Evolutionary conservation across 2,888 invertebrate species (phyloP).

Genomic region (Rhyacophila evoluta): DNA sequence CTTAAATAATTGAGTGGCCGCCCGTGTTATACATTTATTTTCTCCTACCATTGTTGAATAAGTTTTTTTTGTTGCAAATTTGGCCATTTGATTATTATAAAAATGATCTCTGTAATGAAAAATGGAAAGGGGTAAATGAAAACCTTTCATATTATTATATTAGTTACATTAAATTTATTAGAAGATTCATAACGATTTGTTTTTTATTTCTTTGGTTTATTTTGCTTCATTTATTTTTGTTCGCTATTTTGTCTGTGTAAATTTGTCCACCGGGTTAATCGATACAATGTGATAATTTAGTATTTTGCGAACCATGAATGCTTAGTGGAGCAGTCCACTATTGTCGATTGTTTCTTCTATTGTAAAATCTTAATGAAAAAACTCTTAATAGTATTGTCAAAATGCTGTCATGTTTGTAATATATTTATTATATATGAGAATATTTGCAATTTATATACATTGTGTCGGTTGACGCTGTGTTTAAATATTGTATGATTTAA

Average conservation of each 20-base stretch:
- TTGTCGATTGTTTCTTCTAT: too few species aligned
- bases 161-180: conserved; percentile 51
- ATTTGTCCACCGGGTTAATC: conserved; percentile 45
- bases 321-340: too few species aligned
- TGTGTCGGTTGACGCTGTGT: conserved; percentile 41
- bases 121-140: conserved; percentile 46
- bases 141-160: conserved; percentile 46
- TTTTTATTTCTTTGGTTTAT: conserved; percentile 50
- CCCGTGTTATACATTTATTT: conserved; percentile 1
- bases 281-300: neutral
- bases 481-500: conserved; percentile 33
- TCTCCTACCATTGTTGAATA: conserved; percentile 27
- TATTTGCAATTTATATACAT: neutral
- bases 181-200: conserved; percentile 46
- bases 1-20: conserved; percentile 46
- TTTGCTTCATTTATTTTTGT: conserved; percentile 46
- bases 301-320: too few species aligned
- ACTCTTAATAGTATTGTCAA: too few species aligned
- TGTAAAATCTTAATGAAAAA: too few species aligned
- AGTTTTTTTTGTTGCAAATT: conserved; percentile 41
- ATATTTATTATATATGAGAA: neutral
- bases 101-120: conserved; percentile 54
- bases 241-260: conserved; percentile 44
- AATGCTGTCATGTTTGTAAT: too few species aligned
- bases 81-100: conserved; percentile 46